phyloP scores from a whole-genome alignment of 1,140 invertebrate species.

The Pachyrhynchus sulphureomaculatus region DNA sequence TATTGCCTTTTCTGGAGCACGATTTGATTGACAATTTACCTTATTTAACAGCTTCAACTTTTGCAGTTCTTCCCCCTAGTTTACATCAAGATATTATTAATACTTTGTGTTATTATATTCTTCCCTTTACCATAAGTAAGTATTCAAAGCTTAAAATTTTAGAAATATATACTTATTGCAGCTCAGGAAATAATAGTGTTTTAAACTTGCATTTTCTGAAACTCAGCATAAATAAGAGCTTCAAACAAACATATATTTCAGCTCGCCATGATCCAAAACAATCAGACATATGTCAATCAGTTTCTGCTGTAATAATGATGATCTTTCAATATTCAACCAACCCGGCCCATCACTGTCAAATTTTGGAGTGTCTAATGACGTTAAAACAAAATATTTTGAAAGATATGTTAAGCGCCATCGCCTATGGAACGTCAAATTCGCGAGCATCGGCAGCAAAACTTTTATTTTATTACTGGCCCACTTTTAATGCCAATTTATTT shows the following conservation, averaged over 20 bases:
- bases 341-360: slow-evolving; percentile 89
- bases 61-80: slow-evolving; percentile 85
- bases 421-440: slow-evolving; percentile 91
- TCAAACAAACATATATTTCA: too few relatives aligned
- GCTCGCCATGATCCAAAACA: slow-evolving; percentile 70
- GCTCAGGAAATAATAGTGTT: background rate
- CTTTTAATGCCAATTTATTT: slow-evolving; percentile 90
- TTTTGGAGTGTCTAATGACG: slow-evolving; percentile 92
- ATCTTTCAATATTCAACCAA: slow-evolving; percentile 95
- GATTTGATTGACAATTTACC: slow-evolving; percentile 94
- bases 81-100: slow-evolving; percentile 95
- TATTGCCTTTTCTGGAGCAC: slow-evolving; percentile 95
- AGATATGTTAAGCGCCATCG: slow-evolving; percentile 94
- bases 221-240: too few relatives aligned
- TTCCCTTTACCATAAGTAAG: slow-evolving; percentile 95
- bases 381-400: slow-evolving; percentile 85
- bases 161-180: too few relatives aligned
- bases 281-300: slow-evolving; percentile 87
- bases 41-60: slow-evolving; percentile 89
- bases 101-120: slow-evolving; percentile 91
- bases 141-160: slow-evolving; percentile 40
- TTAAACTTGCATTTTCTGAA: too few relatives aligned
- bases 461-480: slow-evolving; percentile 99
- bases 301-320: slow-evolving; percentile 95
- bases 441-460: slow-evolving; percentile 92